phyloP scores from a whole-genome alignment of 2,797 vertebrate genomes.

The Otolemur crassicaudatus region DNA sequence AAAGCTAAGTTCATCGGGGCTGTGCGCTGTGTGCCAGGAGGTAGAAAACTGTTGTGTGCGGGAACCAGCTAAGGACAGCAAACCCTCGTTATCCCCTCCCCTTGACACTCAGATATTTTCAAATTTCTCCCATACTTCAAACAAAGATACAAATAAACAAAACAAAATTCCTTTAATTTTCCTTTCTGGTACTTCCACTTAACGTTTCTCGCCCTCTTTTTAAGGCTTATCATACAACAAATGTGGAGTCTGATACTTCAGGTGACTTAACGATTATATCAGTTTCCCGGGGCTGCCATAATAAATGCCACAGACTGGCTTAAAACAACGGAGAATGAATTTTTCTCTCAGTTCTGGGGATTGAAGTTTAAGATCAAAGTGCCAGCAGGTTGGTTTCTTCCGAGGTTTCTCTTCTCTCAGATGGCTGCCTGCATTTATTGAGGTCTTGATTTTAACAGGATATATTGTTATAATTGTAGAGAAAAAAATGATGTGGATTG shows the following conservation, averaged over 20 bases:
- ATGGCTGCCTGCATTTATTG: neutral
- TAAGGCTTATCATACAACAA: neutral
- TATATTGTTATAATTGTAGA: too few species aligned
- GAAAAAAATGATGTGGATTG: too few species aligned
- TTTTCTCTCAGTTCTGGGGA: neutral
- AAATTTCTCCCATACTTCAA: neutral
- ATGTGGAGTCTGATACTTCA: neutral
- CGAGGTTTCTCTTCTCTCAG: neutral
- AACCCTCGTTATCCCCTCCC: neutral
- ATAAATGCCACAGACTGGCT: neutral
- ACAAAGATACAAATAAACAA: neutral
- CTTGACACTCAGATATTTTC: neutral
- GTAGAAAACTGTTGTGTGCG: neutral
- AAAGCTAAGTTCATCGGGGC: neutral
- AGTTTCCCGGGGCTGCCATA: neutral
- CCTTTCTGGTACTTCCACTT: neutral
- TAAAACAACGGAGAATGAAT: neutral
- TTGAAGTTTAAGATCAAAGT: neutral
- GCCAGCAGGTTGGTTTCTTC: neutral
- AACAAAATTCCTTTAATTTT: neutral
- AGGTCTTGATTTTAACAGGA: too few species aligned
- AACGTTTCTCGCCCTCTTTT: neutral
- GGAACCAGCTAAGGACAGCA: neutral
- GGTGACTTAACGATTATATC: neutral
- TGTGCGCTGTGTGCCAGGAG: neutral